Base-by-base conservation (phyloP, 1,140 invertebrate genomes). In the Kradibia gibbosae region DNA sequence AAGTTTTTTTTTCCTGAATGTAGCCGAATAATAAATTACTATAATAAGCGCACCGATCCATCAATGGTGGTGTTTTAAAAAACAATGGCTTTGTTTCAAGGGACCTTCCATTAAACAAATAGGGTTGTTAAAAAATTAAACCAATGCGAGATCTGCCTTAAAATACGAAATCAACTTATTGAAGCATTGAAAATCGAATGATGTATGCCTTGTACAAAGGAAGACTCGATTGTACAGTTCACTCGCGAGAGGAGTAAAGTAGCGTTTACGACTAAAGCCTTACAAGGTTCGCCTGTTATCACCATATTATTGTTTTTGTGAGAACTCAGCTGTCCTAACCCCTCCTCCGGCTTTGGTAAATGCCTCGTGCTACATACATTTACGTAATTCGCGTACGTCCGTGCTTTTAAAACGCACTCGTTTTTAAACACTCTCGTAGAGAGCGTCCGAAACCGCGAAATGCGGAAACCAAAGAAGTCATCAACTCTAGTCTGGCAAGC, bases 251-350 rank as follows among this genome's bases (percentile, higher is more conserved):
- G 25, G 34, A 67, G 28, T 15, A 48, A 42, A 78, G 60, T 50
- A 20, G 10, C 60, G 45, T 67, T 67, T 55, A n/a, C n/a, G 7
- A n/a, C 36, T n/a, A 13, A 28, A 39, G 50, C 31, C 31, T 50
- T 20, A 22, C 28, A 31, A 28, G 0, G 36, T 62, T 78, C n/a
- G 28, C 60, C 25, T 65, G 60, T 78, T 42, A 67, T 34, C 60
- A 25, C 28, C 20, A 65, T 67, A 67, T 78, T 78, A 78, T 78
- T 78, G 60, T 50, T 67, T 78, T 15, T 67, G 60, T 42, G 31
- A 67, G 60, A 67, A 36, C 28, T 25, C 22, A 60, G 36, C 22
- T 39, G n/a, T 28, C 22, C 20, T n/a, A 5, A 4, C n/a, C 25
- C 3, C 55, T 57, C 22, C 55, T 20, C 11, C n/a, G 11, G 3